Evolutionary conservation across 2,888 invertebrate species (phyloP).

Genomic region (Epinotia nisella): DNA sequence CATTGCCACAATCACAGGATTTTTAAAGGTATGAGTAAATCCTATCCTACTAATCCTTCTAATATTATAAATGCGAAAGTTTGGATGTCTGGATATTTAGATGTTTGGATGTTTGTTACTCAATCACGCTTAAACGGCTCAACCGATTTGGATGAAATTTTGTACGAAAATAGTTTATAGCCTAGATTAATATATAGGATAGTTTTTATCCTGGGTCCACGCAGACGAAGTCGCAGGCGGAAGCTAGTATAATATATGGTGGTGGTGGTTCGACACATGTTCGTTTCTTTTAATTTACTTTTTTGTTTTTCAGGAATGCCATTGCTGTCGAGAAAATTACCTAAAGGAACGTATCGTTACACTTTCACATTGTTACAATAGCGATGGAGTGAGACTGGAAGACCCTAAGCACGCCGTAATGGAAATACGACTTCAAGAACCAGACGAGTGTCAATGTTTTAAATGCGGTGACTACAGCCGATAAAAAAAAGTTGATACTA

Average conservation of each 20-base stretch:
- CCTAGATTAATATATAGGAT: no score
- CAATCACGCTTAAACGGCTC: no score
- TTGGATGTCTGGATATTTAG: no score
- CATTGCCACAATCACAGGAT: conserved; percentile 94
- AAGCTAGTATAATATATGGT: no score
- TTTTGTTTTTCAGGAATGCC: conserved; percentile 89
- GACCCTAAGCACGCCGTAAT: conserved; percentile 89
- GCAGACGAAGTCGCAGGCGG: no score
- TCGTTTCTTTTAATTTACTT: neutral
- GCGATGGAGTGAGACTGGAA: conserved; percentile 91
- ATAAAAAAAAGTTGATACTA: conserved; percentile 65
- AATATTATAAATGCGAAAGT: no score
- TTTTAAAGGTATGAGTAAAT: conserved; percentile 88
- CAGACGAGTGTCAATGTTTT: conserved; percentile 95
- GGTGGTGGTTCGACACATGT: no score
- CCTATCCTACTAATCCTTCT: no score
- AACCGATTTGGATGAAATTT: no score
- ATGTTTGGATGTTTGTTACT: no score
- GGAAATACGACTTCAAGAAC: conserved; percentile 93
- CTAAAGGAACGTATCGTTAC: conserved; percentile 92
- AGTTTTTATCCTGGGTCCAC: no score
- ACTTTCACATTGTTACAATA: conserved; percentile 94
- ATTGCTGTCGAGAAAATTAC: conserved; percentile 95
- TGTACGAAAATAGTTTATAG: no score
- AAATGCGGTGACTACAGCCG: conserved; percentile 94